Evolutionary conservation across 2,888 invertebrate genomes (phyloP).

Genomic region (Trachelus stipa): DNA sequence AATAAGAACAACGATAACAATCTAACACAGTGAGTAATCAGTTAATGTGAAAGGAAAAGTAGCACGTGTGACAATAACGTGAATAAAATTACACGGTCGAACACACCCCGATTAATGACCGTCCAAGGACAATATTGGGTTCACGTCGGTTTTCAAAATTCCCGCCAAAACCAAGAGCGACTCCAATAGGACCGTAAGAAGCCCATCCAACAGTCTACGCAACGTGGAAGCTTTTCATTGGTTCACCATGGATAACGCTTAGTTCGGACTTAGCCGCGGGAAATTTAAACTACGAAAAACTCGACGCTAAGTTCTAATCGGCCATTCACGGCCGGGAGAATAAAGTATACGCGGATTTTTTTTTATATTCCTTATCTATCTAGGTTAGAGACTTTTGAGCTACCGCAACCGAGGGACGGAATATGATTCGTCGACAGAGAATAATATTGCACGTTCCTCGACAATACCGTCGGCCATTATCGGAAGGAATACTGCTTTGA

Average conservation of each 20-base stretch:
- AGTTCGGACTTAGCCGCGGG: not conserved
- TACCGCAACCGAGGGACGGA: conserved; percentile 1
- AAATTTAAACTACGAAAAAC: not conserved
- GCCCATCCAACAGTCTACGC: not conserved
- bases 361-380: not conserved
- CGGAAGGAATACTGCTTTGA: not conserved
- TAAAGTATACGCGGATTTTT: not conserved
- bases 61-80: not conserved
- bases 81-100: not conserved
- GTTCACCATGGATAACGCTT: not conserved
- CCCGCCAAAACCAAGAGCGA: not conserved
- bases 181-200: not conserved
- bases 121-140: not conserved
- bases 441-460: conserved; percentile 7
- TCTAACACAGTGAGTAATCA: not conserved
- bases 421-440: not conserved
- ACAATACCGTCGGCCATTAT: conserved; percentile 1
- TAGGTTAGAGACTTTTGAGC: conserved; percentile 3
- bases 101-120: not conserved
- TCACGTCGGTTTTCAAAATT: not conserved
- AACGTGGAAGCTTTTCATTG: not conserved
- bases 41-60: not conserved
- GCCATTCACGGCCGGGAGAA: not conserved
- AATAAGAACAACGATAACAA: not conserved
- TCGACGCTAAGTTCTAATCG: not conserved